phyloP scores from a whole-genome alignment of 2,113 vertebrate genomes.

The Pituophis catenifer region DNA sequence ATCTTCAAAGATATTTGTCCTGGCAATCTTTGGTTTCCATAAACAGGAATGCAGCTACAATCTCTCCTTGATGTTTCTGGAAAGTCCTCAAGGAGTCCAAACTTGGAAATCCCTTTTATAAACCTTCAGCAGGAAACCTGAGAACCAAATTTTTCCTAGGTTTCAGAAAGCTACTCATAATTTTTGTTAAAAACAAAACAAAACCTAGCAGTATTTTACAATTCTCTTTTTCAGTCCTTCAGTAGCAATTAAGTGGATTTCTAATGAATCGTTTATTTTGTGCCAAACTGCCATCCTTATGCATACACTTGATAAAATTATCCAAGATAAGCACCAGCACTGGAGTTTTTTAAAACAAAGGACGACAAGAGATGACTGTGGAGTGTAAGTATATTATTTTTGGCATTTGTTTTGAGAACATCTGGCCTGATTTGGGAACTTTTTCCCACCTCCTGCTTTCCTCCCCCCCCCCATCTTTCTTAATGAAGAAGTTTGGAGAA shows the following conservation, averaged over 20 bases:
- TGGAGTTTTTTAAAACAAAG: neutral
- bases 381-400: neutral
- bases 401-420: neutral
- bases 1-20: conserved; percentile 18
- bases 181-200: neutral
- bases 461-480: neutral
- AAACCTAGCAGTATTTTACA: neutral
- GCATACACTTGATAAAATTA: neutral
- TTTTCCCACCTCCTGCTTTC: neutral
- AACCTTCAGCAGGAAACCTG: neutral
- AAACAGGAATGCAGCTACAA: conserved; percentile 2
- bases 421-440: neutral
- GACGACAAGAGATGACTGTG: neutral
- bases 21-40: conserved; percentile 16
- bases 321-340: neutral
- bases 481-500: neutral
- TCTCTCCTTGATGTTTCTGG: conserved; percentile 14
- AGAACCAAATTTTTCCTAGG: neutral
- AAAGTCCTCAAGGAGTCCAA: neutral
- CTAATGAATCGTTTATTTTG: neutral
- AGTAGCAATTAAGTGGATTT: neutral
- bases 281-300: neutral
- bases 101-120: neutral
- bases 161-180: neutral
- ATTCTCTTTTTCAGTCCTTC: neutral